A percentile compares a stretch with the other conserved stretches of the same genome.
These are phyloP conservation scores for Pemphigus obesinymphae DNA, from an alignment of 1,140 invertebrate genomes.

Conservation along the genomic window DNA sequence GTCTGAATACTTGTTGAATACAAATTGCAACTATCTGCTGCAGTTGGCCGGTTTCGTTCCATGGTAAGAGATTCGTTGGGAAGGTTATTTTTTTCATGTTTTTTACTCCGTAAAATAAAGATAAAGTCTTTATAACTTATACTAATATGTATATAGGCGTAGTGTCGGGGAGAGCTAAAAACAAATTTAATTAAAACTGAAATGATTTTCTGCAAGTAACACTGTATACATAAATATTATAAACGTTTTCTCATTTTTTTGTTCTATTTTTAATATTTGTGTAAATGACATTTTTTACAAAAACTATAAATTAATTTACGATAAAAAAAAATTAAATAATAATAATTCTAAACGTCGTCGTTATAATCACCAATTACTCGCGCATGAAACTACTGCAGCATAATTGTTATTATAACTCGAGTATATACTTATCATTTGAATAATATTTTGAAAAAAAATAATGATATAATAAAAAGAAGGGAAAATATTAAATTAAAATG, in stretches of 20 bases:
- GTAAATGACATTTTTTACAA: not conserved
- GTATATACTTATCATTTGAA: not conserved
- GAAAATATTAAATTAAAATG: not conserved
- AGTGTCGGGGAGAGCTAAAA: not conserved
- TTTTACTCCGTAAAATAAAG: not conserved
- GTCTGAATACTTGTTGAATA: conserved; percentile 39
- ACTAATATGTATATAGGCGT: not conserved
- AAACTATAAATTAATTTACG: not conserved
- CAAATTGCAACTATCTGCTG: conserved; percentile 6
- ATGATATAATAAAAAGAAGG: not conserved
- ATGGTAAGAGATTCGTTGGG: not conserved
- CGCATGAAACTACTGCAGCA: not conserved
- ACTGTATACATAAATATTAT: too few relatives aligned
- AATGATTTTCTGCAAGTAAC: too few relatives aligned
- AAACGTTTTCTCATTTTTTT: not conserved
- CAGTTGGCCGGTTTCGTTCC: conserved; percentile 9
- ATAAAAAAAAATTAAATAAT: not conserved
- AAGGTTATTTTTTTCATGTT: not conserved
- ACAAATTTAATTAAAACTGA: not conserved
- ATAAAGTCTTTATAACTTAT: not conserved
- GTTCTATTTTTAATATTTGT: not conserved
- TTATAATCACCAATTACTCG: not conserved
- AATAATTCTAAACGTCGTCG: not conserved
- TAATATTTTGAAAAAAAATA: not conserved
- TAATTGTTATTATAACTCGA: not conserved